Evolutionary conservation across 2,888 invertebrate species (phyloP), one percentile per base, ranked within the genome.

Genomic region (Phaonia tiefii): DNA sequence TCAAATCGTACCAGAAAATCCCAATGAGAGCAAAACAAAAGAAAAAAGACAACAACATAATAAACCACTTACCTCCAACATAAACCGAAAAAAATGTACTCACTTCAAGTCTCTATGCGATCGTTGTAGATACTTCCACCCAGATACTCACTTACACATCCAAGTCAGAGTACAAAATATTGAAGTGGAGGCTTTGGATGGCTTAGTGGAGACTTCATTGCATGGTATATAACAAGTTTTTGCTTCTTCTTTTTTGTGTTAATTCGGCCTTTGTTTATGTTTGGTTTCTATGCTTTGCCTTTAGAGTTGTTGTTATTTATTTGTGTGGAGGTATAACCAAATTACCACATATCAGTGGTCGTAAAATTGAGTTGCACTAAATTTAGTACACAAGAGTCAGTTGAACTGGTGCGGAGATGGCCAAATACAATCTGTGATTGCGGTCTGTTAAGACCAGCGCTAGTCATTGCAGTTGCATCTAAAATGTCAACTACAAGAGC

Each of bases 241-340:
- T n/a, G n/a, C n/a, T n/a, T n/a, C n/a, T n/a, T 44, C 56, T 69
- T 63, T 10, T 63, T 42, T 17, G 49, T 54, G 42, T 51, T 44
- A 22, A 60, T 67, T 73, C 49, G 46, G 65, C 58, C 71, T 60
- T 70, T 60, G 39, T 49, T 77, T 74, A 72, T 58, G 17, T 73
- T 56, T 63, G 20, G 13, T 73, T 56, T 63, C 13, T 63, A 66
- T 20, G 63, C 20, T 65, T 75, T 10, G 31, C 22, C 31, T 63
- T 49, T 8, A 31, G 26, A 72, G 13, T 58, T 60, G 10, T 65
- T 67, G 69, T 74, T n/a, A n/a, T n/a, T n/a, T n/a, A n/a, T 74
- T 71, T 54, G 1, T 15, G n/a, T 26, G 15, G 5, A 39, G 39
- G 60, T 78, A 81, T 81, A 78, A 75, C 81, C 72, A 78, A 77